A percentile compares a stretch with the other conserved stretches of the same genome.
Conservation (phyloP, 2,888 invertebrate genomes). For the Drosophila greeni region DNA sequence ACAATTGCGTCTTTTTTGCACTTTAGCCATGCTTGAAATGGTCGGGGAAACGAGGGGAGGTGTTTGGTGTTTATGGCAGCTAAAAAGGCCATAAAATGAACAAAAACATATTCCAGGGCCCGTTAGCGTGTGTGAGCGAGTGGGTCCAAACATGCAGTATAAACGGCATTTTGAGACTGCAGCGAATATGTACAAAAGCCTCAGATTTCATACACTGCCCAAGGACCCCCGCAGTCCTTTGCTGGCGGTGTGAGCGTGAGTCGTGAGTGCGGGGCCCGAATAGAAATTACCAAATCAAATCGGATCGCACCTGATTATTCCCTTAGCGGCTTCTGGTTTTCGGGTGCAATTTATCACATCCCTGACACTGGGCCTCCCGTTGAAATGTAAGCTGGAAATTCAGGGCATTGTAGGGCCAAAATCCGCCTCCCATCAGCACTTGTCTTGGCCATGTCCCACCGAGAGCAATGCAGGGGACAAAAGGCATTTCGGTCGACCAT, state of each 20-base stretch:
- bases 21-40: constrained; percentile 34
- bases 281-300: constrained; percentile 25
- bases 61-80: constrained; percentile 65
- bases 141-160: constrained; percentile 49
- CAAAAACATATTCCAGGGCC: constrained; percentile 60
- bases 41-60: constrained; percentile 1
- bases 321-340: constrained; percentile 7
- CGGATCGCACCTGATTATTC: constrained; percentile 31
- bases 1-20: constrained; percentile 20
- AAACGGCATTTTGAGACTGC: constrained; percentile 66
- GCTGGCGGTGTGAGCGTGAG: constrained; percentile 56
- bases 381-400: constrained; percentile 56
- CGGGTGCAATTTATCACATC: constrained; percentile 43
- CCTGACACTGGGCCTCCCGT: constrained; percentile 31
- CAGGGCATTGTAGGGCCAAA: constrained; percentile 39
- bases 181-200: constrained; percentile 55
- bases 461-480: constrained; percentile 10
- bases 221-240: constrained; percentile 27
- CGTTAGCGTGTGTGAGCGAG: constrained; percentile 32
- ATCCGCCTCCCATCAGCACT: constrained; percentile 51
- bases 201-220: constrained; percentile 60
- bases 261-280: constrained; percentile 17
- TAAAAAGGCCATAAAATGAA: constrained; percentile 71
- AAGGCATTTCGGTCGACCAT: constrained; percentile 57
- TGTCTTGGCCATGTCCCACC: constrained; percentile 48